Evolutionary conservation across 2,797 vertebrate genomes (phyloP).

Genomic region (Lutjanus argentimaculatus): DNA sequence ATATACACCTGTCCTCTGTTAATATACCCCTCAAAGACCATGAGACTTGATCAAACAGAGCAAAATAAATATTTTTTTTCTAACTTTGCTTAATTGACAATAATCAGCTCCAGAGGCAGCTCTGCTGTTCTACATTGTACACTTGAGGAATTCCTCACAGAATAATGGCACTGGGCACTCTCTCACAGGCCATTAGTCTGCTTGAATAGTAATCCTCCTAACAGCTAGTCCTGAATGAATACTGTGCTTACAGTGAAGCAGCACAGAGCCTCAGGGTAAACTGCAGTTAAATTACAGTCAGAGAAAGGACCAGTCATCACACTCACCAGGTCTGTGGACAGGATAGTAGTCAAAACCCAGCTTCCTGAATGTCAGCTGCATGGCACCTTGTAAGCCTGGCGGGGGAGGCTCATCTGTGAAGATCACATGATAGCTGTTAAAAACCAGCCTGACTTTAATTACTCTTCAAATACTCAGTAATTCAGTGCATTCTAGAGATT

Average conservation of each 20-base stretch:
- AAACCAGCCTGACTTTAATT: constrained; percentile 9
- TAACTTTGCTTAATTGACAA: constrained; percentile 20
- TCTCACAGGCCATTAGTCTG: constrained; percentile 62
- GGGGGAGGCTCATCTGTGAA: constrained; percentile 86
- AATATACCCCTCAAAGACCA: not conserved
- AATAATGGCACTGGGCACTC: constrained; percentile 48
- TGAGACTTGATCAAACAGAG: constrained; percentile 2
- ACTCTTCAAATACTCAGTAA: constrained; percentile 11
- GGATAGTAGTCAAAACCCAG: constrained; percentile 98
- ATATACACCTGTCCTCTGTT: not conserved
- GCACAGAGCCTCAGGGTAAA: constrained; percentile 45
- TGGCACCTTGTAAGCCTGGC: constrained; percentile 93
- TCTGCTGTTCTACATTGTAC: constrained; percentile 49
- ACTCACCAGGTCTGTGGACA: constrained; percentile 94
- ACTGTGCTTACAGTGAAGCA: constrained; percentile 36
- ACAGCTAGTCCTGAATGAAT: constrained; percentile 55
- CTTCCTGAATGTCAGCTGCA: constrained; percentile 96
- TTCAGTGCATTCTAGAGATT: not conserved
- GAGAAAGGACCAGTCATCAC: constrained; percentile 8
- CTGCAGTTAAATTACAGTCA: constrained; percentile 15
- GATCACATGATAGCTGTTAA: constrained; percentile 46
- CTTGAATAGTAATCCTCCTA: constrained; percentile 64
- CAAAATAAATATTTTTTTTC: constrained; percentile 9
- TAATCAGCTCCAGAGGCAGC: constrained; percentile 15
- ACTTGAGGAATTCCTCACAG: constrained; percentile 52